Base-by-base conservation (phyloP, 2,113 vertebrate genomes). In the Nothoprocta pentlandii region DNA sequence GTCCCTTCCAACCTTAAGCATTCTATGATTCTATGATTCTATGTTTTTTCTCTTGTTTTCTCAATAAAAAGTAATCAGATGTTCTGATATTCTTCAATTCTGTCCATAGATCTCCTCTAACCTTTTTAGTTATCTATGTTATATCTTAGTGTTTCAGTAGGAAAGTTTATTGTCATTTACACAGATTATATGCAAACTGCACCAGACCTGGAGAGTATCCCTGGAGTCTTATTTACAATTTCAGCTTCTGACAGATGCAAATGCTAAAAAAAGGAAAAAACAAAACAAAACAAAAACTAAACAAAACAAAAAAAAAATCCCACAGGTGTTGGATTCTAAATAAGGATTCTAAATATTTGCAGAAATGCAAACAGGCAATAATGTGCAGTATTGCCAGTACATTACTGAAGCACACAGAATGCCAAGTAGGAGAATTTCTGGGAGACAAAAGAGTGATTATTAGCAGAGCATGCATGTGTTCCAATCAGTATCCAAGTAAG, bases 81-180 rank as follows among this genome's bases (percentile, higher is more conserved):
- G 32, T 79, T 59, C 42, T 69, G 21, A 8, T 70, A 47, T 46
- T 95, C 32, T 69, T 82, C 2, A 76, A 92, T 90, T 96, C 22
- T 54, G 56, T 81, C 20, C 19, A 61, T 47, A 82, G 17, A 9
- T 4, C 6, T 68, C 6, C 17, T 17, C n/a, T 39, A 94, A 80
- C 56, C 12, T 36, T 91, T 81, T 58, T 51, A 88, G 69, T 23
- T 9, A 16, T 79, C 30, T 94, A 84, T 78, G 54, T 87, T 91
- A 70, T 39, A 71, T 90, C 83, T 96, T 84, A 83, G 85, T 66
- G 84, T 84, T 88, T 94, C 91, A 90, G 22, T 56, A 79, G 54
- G 88, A 96, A 95, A 25, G 54, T 92, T 95, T 92, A 56, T 59
- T 13, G 28, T 85, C 39, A 90, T 95, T 97, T 97, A 95, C 71